phyloP scores from a whole-genome alignment of 2,888 invertebrate genomes.

The Pyrochroa serraticornis region DNA sequence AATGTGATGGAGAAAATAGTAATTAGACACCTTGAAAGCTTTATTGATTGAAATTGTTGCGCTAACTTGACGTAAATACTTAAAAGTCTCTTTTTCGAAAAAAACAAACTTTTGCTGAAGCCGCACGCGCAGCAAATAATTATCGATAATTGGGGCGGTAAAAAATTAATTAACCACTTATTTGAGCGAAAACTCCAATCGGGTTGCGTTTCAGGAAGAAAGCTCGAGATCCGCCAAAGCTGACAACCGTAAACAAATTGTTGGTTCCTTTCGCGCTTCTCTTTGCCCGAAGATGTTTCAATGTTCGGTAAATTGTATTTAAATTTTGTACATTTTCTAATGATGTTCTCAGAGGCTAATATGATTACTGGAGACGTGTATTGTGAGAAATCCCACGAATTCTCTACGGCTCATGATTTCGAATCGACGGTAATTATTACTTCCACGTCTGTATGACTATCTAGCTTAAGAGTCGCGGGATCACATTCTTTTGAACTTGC shows the following conservation, averaged over 20 bases:
- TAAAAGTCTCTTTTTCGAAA: no score
- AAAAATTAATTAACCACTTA: background rate
- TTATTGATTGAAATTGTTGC: no score
- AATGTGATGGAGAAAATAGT: no score
- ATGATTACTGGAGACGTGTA: conserved; percentile 29
- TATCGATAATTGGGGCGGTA: no score
- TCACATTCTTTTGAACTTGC: background rate
- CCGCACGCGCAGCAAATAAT: no score
- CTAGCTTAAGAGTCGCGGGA: background rate
- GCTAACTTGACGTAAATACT: no score
- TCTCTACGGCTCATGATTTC: conserved; percentile 32
- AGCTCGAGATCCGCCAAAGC: conserved; percentile 33
- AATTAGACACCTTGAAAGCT: no score
- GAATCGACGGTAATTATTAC: conserved; percentile 26
- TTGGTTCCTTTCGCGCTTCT: conserved; percentile 32
- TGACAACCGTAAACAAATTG: conserved; percentile 41
- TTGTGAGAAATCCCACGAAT: conserved; percentile 40
- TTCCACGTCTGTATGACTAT: conserved; percentile 23
- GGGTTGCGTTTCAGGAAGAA: conserved; percentile 27
- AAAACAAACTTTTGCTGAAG: no score
- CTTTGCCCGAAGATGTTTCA: conserved; percentile 24
- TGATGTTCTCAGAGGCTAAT: conserved; percentile 27
- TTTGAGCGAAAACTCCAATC: background rate
- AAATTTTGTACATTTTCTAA: conserved; percentile 32
- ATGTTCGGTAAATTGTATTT: conserved; percentile 35